Base-by-base conservation (phyloP, 1,140 invertebrate genomes). In the Phocides pigmalion region DNA sequence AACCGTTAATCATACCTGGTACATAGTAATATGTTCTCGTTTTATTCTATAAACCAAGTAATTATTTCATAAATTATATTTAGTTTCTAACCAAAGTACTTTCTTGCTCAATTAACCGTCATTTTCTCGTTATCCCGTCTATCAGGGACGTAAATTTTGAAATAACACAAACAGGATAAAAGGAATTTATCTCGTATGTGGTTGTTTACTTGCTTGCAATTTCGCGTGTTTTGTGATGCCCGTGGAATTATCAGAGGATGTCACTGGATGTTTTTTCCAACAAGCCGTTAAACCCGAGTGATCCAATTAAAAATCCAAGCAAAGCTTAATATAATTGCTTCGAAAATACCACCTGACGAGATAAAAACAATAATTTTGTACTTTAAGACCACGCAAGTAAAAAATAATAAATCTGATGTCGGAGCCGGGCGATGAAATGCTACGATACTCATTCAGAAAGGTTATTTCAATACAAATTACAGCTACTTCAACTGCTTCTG, bases 401-500 rank as follows among this genome's bases (percentile, higher is more conserved):
- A 89, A 90, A 89, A 90, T 89, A 89, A 90, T 88, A 91, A 91
- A 91, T 91, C 87, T 73, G 79, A 73, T 70, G 73, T 77, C 79
- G 77, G 74, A 47, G 66, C 62, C 71, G 56, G 75, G 78, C 79
- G 88, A 88, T 88, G 85, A 86, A 89, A 91, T 84, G 87, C 83
- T 82, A 82, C 83, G 83, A 90, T 89, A 86, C 77, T 68, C 87
- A 87, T 87, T 85, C 89, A 85, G 76, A 77, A 82, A 83, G 81
- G 85, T 86, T 91, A 91, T 91, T 91, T 85, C 84, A 86, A 89
- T 89, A 89, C 87, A 90, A 89, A 90, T 89, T 89, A 83, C 85
- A 82, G 84, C 85, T 87, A 89, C 88, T 90, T 90, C 84, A 81
- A 66, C 82, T 82, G 86, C 76, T 80, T 73, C 85, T 80, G 85